phyloP scores from a whole-genome alignment of 2,888 invertebrate genomes.

The Perizoma flavofasciatum region DNA sequence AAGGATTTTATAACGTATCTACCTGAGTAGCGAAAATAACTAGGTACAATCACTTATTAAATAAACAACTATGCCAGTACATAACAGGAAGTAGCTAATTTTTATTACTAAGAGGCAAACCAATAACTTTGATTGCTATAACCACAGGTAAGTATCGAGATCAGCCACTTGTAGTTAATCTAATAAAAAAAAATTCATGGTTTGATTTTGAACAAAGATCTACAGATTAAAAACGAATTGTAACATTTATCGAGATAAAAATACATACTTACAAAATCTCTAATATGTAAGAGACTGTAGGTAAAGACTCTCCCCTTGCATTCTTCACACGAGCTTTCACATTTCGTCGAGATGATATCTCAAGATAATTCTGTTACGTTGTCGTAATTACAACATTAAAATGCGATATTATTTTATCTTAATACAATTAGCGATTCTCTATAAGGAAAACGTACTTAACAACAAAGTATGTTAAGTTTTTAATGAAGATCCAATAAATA shows the following conservation, averaged over 20 bases:
- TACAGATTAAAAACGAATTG: no score
- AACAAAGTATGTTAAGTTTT: no score
- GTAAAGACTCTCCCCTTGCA: slow-evolving; percentile 29
- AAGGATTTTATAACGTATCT: no score
- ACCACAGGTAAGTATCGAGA: no score
- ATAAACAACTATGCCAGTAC: slow-evolving; percentile 12
- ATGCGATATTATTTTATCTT: slow-evolving; percentile 17
- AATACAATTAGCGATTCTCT: slow-evolving; percentile 5
- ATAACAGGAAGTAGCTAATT: slow-evolving; percentile 29
- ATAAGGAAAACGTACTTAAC: not conserved
- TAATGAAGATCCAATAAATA: no score
- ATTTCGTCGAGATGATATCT: slow-evolving; percentile 38
- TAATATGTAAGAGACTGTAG: not conserved
- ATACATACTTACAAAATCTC: slow-evolving; percentile 7
- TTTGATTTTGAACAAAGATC: no score
- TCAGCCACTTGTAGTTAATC: no score
- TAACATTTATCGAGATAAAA: no score
- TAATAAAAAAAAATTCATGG: no score
- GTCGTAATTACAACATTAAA: slow-evolving; percentile 32
- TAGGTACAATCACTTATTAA: not conserved
- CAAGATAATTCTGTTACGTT: slow-evolving; percentile 34
- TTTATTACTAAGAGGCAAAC: slow-evolving; percentile 18
- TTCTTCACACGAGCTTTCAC: slow-evolving; percentile 40
- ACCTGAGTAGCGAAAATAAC: not conserved
- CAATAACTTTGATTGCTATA: slow-evolving; percentile 3